Evolutionary conservation across 2,797 vertebrate species (phyloP), one percentile per base, ranked within the genome.

Genomic region (Nasua narica): DNA sequence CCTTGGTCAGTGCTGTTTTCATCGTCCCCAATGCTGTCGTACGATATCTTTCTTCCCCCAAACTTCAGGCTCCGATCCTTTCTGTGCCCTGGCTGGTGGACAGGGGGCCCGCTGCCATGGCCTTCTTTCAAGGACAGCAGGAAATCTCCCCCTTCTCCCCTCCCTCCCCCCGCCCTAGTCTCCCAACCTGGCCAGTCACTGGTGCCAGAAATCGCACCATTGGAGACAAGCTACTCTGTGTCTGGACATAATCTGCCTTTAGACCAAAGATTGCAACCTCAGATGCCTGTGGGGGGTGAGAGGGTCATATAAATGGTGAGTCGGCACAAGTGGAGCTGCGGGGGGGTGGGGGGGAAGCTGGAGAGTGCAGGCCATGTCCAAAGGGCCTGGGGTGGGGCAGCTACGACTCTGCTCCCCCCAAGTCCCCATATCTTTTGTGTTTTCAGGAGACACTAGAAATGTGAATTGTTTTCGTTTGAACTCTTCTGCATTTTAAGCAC

Each of bases 401-500:
- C 2, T 2, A 35, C 3, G 29, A 21, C 23, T 67, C 7, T 3
- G 1, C 5, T 13, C 35, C 5, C 29, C 3, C 35, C 1, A 1
- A 72, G 18, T 7, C 35, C 15, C 16, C 5, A 0, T 9, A 69
- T 50, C n/a, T 54, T 94, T 70, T 78, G 8, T 74, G 29, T 81
- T 93, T 84, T 70, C 32, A 52, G 86, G 46, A 72, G 50, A 84
- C 79, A 58, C 32, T 35, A 85, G 54, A 90, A 62, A 92, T 6
- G 7, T 6, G 0, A 6, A 13, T 54, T 18, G 37, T 83, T 67
- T 11, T 43, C n/a, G 86, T 18, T 79, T 54, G 15, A 91, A n/a
- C 5, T 87, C 67, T 70, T 88, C 56, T 81, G 37, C 90, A 60
- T 92, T 93, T 90, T 94, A 97, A 90, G 67, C 12, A 23, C 15